Evolutionary conservation across 2,797 vertebrate genomes (phyloP), one percentile per base, ranked within the genome.

Genomic region (Sarcophilus harrisii): DNA sequence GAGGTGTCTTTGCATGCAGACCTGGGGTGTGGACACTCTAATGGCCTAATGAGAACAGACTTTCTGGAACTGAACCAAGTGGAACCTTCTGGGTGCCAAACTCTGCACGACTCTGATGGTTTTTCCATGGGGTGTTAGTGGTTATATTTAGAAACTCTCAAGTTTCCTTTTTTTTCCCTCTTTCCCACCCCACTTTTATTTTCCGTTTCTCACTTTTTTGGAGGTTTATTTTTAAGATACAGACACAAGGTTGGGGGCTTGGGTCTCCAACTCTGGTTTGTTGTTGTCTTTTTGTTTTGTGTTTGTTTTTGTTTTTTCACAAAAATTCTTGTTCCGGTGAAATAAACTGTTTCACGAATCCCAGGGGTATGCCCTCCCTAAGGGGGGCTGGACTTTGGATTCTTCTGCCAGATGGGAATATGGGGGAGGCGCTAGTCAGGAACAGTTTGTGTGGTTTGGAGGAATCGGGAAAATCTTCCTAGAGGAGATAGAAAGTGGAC

Each of bases 101-200:
- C 92, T 96, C 97, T 96, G 90, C 62, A 55, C 97, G 98, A 97
- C 97, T 91, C 97, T 91, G 97, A 97, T 95, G 92, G 94, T 98
- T 98, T 98, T 98, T 98, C 98, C 97, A 90, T 92, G 92, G 96
- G 97, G 96, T 91, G 96, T 98, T 92, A 97, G 98, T 97, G 97
- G 96, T 98, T 98, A 97, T 98, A 98, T 98, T 98, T 98, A 98
- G 98, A 98, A 98, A 98, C 96, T 94, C 97, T 97, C 97, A 90
- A 93, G 32, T 95, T 94, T 95, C 57, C 94, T 94, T 38, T 91
- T 38, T 38, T 28, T 81, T 32, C 12, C 28, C 32, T 45, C 58
- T 18, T 97, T 4, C n/a, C 45, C 90, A 92, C 95, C 91, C 66
- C 1, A 29, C 92, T 95, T 28, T 91, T 73, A 91, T 96, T 98